Percentiles rank a stretch among this genome's conserved stretches.
Conservation (phyloP, 2,797 vertebrate species). For the Apodemus agrarius region DNA sequence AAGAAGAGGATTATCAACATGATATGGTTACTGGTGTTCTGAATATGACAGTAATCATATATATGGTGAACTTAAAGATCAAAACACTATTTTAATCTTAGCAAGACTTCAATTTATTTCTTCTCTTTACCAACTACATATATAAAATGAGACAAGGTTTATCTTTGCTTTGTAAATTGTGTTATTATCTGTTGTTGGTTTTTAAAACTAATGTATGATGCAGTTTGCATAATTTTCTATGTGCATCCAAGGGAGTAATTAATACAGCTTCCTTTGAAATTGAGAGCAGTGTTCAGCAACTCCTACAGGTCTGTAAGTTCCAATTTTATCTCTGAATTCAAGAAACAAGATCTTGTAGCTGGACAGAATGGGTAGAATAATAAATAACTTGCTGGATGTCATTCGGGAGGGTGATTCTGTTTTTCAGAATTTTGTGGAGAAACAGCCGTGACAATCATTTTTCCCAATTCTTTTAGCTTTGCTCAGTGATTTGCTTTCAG, state of each 20-base stretch:
- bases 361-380: not conserved
- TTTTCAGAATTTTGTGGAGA: not conserved
- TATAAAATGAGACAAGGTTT: not conserved
- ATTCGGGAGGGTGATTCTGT: not conserved
- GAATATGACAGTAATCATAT: slow-evolving; percentile 43
- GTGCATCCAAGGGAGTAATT: slow-evolving; percentile 41
- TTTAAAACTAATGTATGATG: slow-evolving; percentile 37
- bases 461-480: not conserved
- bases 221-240: slow-evolving; percentile 48
- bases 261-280: slow-evolving; percentile 39
- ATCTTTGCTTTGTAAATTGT: slow-evolving; percentile 41
- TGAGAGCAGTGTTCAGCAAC: slow-evolving; percentile 43
- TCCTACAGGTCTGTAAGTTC: slow-evolving; percentile 56
- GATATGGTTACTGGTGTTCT: not conserved
- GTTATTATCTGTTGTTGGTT: slow-evolving; percentile 38
- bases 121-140: slow-evolving; percentile 37
- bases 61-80: slow-evolving; percentile 1
- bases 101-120: not conserved
- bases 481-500: not conserved
- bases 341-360: slow-evolving; percentile 25
- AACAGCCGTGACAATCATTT: not conserved
- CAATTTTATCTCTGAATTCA: slow-evolving; percentile 63
- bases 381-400: not conserved
- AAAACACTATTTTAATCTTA: not conserved
- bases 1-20: slow-evolving; percentile 15